These are phyloP conservation scores for Oligia latruncula DNA, from an alignment of 2,888 invertebrate species.

Conservation along the genomic window DNA sequence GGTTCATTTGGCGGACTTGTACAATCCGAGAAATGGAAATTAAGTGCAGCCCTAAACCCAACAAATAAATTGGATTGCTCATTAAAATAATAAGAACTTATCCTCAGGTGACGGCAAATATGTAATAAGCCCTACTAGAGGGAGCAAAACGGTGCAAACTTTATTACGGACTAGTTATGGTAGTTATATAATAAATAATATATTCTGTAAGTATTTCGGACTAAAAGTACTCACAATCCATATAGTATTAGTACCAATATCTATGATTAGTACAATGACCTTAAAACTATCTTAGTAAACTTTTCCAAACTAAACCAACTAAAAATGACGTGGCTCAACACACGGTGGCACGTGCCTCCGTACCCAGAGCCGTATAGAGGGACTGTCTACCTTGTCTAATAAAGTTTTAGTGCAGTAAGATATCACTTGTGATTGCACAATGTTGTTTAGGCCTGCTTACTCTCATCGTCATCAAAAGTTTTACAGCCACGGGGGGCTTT, in stretches of 20 bases:
- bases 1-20: neutral
- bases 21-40: constrained; percentile 9
- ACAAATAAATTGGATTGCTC: constrained; percentile 4
- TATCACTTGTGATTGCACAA: neutral
- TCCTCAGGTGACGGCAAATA: neutral
- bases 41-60: neutral
- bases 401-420: neutral
- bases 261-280: too few species aligned
- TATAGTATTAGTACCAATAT: too few species aligned
- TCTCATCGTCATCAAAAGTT: neutral
- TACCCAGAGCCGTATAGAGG: too few species aligned
- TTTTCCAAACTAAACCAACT: too few species aligned
- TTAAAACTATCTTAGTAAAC: too few species aligned
- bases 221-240: too few species aligned
- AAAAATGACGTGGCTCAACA: too few species aligned
- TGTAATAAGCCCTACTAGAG: neutral
- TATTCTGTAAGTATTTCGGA: too few species aligned
- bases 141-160: neutral
- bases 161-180: neutral
- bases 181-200: neutral
- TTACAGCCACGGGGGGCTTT: too few species aligned
- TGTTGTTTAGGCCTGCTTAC: neutral
- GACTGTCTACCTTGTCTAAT: too few species aligned
- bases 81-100: neutral
- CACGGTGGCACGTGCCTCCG: too few species aligned